Percentiles rank a stretch among this genome's conserved stretches.
These are phyloP conservation scores for Ferrisia virgata DNA, from an alignment of 2,888 invertebrate genomes.

Conservation along the genomic window DNA sequence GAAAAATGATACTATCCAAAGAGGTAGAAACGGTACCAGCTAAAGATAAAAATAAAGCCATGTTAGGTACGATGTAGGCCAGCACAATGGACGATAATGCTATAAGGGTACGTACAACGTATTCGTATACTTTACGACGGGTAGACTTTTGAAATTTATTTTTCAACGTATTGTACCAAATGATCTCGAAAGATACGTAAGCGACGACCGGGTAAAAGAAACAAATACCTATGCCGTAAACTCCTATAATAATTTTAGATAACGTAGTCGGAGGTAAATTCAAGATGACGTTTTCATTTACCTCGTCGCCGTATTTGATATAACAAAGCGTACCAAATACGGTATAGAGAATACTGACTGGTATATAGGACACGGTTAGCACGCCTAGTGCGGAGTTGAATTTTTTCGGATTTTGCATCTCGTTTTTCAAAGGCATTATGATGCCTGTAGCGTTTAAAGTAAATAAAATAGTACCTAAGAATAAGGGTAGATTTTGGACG, in stretches of 20 bases:
- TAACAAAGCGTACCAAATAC: constrained; percentile 90
- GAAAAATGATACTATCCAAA: constrained; percentile 82
- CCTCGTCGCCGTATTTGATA: constrained; percentile 71
- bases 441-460: constrained; percentile 92
- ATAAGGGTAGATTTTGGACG: constrained; percentile 73
- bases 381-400: constrained; percentile 81
- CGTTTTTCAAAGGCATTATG: constrained; percentile 87
- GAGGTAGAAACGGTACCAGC: constrained; percentile 86
- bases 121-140: constrained; percentile 65
- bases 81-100: constrained; percentile 68
- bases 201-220: constrained; percentile 90
- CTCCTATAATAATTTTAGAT: background rate
- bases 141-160: constrained; percentile 62
- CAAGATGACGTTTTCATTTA: constrained; percentile 79
- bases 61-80: constrained; percentile 78
- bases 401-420: constrained; percentile 81
- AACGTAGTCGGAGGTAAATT: constrained; percentile 62
- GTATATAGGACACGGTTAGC: constrained; percentile 74
- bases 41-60: constrained; percentile 67
- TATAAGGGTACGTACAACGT: constrained; percentile 68
- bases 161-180: constrained; percentile 76
- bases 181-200: constrained; percentile 91
- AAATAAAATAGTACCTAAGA: constrained; percentile 93
- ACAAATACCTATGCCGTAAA: constrained; percentile 69
- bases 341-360: constrained; percentile 78